Percentiles rank a stretch among this genome's conserved stretches.
phyloP scores from a whole-genome alignment of 2,888 invertebrate species.

The Entomobrya proxima region DNA sequence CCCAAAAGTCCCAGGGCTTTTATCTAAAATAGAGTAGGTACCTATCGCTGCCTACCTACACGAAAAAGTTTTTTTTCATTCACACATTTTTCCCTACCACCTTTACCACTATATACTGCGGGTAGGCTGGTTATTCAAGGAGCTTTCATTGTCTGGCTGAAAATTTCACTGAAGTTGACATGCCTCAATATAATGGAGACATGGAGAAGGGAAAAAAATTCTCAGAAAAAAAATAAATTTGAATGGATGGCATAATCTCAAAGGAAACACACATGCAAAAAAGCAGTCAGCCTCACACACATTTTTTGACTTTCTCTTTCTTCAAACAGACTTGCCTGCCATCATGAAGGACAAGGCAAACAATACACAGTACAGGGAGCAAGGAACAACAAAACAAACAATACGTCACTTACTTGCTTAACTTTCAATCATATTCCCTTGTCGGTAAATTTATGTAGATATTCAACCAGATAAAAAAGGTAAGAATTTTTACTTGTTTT shows the following conservation, averaged over 20 bases:
- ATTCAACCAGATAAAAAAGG: slow-evolving; percentile 6
- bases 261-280: neutral
- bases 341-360: neutral
- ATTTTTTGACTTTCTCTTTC: neutral
- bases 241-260: neutral
- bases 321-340: neutral
- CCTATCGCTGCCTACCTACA: neutral
- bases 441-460: neutral
- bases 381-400: neutral
- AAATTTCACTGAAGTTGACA: slow-evolving; percentile 43
- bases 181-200: slow-evolving; percentile 42
- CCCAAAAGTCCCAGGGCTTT: too few relatives aligned
- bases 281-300: neutral
- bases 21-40: too few relatives aligned
- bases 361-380: neutral
- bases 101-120: neutral
- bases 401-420: neutral
- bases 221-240: neutral
- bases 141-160: neutral
- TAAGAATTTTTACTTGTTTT: too few relatives aligned
- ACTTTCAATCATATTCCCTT: neutral
- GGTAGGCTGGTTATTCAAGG: neutral
- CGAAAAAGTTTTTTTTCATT: neutral
- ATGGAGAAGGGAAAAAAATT: neutral
- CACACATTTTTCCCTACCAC: neutral